Conservation (phyloP, 2,113 vertebrate species). For the Nerophis ophidion region DNA sequence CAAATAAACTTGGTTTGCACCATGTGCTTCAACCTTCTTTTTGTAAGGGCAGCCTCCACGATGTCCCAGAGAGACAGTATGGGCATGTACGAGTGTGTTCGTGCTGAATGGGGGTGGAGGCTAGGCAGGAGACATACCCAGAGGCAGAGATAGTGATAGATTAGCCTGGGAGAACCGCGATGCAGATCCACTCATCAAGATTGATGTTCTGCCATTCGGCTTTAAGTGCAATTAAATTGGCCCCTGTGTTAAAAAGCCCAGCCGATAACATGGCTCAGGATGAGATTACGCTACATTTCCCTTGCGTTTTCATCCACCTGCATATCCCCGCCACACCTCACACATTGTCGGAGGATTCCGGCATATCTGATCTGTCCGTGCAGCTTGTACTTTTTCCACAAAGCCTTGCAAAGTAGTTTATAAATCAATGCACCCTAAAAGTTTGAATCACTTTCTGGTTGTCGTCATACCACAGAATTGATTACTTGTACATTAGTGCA, state of each 20-base stretch:
- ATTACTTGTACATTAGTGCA: conserved; percentile 65
- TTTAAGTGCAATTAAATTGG: conserved; percentile 84
- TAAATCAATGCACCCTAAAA: conserved; percentile 61
- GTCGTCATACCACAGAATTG: conserved; percentile 57
- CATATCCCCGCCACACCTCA: conserved; percentile 46
- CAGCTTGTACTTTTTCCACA: conserved; percentile 38
- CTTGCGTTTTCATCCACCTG: conserved; percentile 51
- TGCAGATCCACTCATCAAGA: conserved; percentile 83
- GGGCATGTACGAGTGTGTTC: conserved; percentile 55
- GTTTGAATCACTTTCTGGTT: conserved; percentile 62
- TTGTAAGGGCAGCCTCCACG: conserved; percentile 7
- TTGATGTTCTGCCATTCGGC: conserved; percentile 80
- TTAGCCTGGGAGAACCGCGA: conserved; percentile 73
- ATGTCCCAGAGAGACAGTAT: conserved; percentile 22
- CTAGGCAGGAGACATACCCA: conserved; percentile 37
- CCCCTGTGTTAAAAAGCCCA: conserved; percentile 69
- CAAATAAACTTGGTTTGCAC: not conserved
- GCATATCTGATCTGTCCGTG: conserved; percentile 42
- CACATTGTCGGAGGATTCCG: conserved; percentile 16
- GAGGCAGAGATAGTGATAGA: conserved; percentile 75
- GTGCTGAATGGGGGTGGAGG: conserved; percentile 13
- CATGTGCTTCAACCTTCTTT: conserved; percentile 8
- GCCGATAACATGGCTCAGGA: conserved; percentile 59
- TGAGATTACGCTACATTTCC: conserved; percentile 68
- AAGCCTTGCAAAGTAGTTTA: conserved; percentile 54